These are phyloP conservation scores for Avahi laniger DNA, from an alignment of 2,797 vertebrate species.

Conservation along the genomic window DNA sequence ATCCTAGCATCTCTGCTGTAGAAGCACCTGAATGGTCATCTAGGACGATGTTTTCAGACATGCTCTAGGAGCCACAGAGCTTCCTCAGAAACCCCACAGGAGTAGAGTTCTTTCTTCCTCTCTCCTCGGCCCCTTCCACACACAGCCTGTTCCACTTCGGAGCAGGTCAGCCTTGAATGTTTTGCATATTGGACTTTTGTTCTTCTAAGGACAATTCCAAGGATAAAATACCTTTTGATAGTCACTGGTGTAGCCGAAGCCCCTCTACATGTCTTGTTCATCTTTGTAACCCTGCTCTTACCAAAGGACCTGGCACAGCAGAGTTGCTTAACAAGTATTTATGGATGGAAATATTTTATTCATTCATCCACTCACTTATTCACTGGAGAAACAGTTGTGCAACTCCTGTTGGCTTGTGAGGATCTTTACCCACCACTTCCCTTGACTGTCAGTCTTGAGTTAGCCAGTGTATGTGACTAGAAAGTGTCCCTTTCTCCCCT, in stretches of 20 bases:
- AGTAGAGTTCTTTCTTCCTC: neutral
- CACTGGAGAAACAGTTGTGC: neutral
- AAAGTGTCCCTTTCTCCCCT: neutral
- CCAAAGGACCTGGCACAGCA: neutral
- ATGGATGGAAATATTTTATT: neutral
- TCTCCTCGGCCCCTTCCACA: rapidly evolving
- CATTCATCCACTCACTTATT: neutral
- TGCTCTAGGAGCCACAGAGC: neutral
- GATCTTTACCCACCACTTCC: neutral
- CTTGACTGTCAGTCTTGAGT: neutral
- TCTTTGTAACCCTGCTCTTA: neutral
- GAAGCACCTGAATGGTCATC: neutral
- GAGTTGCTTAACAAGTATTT: neutral
- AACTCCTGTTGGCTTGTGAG: neutral
- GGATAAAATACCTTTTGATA: neutral
- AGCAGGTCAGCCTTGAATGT: neutral
- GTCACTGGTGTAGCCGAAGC: neutral
- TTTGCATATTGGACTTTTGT: slow-evolving; percentile 1
- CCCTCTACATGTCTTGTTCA: neutral
- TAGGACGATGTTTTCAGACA: neutral
- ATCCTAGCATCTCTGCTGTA: neutral
- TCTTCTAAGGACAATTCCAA: slow-evolving; percentile 8
- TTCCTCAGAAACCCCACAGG: neutral
- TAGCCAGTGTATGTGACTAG: neutral
- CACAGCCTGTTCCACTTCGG: neutral